Base-by-base conservation (phyloP, 2,888 invertebrate species). In the Epinotia bilunana region DNA sequence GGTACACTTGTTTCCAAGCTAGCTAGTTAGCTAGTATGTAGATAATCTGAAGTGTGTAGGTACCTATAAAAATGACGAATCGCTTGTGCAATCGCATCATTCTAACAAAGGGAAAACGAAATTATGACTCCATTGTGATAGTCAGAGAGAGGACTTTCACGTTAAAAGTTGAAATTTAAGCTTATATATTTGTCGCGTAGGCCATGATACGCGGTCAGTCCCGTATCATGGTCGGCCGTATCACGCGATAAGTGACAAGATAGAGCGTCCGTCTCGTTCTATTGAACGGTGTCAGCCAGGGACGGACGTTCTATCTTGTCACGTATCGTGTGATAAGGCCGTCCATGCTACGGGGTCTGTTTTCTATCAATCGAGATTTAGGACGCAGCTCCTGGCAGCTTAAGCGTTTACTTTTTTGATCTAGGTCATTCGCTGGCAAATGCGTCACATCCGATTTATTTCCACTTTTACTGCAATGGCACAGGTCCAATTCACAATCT, bases 391-490 rank as follows among this genome's bases (percentile, higher is more conserved):
- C 76, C 78, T 76, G 80, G 79, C 80, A 80, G 80, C 81, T 81
- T 80, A 83, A 81, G 81, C 79, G 81, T 83, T 84, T 79, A 83
- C 81, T 87, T 88, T 87, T 89, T 90, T 89, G 87, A 91, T 90
- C 87, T 91, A 80, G 91, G 90, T 91, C 89, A 91, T 90, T 88
- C 87, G 81, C 83, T 85, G 80, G 86, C 84, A 87, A 90, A 90
- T 89, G 88, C 88, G 88, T 90, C 89, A 85, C 83, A 85, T 83
- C 85, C 90, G 89, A 92, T 92, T 91, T 92, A 91, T 93, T 87
- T 87, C 91, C 90, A 92, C 91, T 93, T 93, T 93, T 92, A 91
- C 93, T 92, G 91, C 90, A 89, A 89, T 93, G 93, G 93, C 93
- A 92, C 83, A 86, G 86, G 86, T 90, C 93, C 93, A 93, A 92